Base-by-base conservation (phyloP, 2,797 vertebrate species). In the Mallotus villosus region DNA sequence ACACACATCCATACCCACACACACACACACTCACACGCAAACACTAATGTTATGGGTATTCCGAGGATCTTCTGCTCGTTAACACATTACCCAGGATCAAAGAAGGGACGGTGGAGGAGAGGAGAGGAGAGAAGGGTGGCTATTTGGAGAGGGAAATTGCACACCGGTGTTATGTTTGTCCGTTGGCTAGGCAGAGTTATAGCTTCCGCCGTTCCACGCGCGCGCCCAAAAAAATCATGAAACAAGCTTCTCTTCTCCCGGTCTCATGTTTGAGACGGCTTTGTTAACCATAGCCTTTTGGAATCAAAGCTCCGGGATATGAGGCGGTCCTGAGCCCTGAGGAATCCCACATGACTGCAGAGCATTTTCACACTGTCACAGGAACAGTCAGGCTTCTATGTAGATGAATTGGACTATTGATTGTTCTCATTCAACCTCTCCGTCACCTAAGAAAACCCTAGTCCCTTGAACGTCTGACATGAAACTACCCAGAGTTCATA, bases 81-180 rank as follows among this genome's bases (percentile, higher is more conserved):
- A 91, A 82, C 88, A 87, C 86, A 86, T 91, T 88, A 89, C 87
- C 87, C 84, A 80, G 82, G 88, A 91, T 93, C 90, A 91, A 88
- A 89, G 83, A 81, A 67, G 82, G 79, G 72, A 80, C 37, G 80
- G 58, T 71, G 41, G 25, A 24, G 61, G 24, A 71, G 32, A 3
- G 32, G 65, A 49, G 37, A 71, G 55, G 37, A 29, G 58, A 71
- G 74, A 82, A 75, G 73, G 84, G 69, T 80, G 81, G 79, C 84
- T 90, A 88, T 90, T 90, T 89, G 85, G 78, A 55, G 72, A 86
- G 81, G 76, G 85, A 88, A 89, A 90, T 83, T 85, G 80, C 83
- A 82, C 82, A 76, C 76, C 72, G 76, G 78, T 86, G 79, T 85
- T 84, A 63, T 81, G 84, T 88, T 86, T 88, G 84, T 90, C 88